These are phyloP conservation scores for Alosa sapidissima DNA, from an alignment of 2,797 vertebrate species.

Conservation along the genomic window DNA sequence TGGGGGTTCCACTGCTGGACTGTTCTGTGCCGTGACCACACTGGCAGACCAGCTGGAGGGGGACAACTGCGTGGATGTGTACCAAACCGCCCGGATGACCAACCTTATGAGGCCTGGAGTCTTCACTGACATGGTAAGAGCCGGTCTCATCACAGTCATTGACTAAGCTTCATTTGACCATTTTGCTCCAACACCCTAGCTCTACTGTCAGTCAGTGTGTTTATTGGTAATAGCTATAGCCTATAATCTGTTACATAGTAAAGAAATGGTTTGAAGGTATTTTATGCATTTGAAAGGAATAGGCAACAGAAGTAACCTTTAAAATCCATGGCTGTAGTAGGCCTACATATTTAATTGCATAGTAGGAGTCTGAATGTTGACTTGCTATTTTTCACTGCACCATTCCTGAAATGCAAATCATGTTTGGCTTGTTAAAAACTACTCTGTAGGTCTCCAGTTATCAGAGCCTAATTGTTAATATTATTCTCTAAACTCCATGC, in stretches of 20 bases:
- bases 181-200: too few relatives aligned
- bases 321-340: too few relatives aligned
- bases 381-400: not conserved
- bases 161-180: too few relatives aligned
- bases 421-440: not conserved
- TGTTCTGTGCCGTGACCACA: conserved; percentile 89
- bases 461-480: not conserved
- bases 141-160: not conserved
- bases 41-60: conserved; percentile 89
- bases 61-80: conserved; percentile 87
- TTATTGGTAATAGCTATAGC: too few relatives aligned
- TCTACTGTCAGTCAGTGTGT: too few relatives aligned
- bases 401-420: not conserved
- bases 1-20: conserved; percentile 88
- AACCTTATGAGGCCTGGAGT: conserved; percentile 95
- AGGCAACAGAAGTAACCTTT: not conserved
- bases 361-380: not conserved
- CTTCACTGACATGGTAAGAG: conserved; percentile 91
- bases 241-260: too few relatives aligned
- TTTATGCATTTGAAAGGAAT: not conserved
- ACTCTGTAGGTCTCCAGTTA: not conserved
- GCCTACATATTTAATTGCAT: not conserved
- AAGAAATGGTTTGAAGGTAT: too few relatives aligned
- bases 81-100: conserved; percentile 92
- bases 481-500: not conserved